Conservation (phyloP, 2,888 invertebrate species). For the Hypsopygia costalis region DNA sequence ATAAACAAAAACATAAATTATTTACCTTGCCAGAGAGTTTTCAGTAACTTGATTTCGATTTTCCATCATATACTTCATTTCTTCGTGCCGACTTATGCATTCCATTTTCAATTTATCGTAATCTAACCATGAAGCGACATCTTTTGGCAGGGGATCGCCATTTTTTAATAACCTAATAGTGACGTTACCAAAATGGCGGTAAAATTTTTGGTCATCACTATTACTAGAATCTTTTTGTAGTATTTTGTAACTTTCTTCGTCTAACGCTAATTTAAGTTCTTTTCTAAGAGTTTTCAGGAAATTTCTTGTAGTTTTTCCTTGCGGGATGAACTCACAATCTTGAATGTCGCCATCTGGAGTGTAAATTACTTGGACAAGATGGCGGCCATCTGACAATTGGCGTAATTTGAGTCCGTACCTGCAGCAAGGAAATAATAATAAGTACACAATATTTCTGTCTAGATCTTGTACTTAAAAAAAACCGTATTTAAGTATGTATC, state of each 20-base stretch:
- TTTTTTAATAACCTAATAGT: constrained; percentile 76
- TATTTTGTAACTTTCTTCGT: constrained; percentile 56
- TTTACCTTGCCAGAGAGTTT: constrained; percentile 55
- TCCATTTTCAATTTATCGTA: constrained; percentile 78
- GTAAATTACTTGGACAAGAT: constrained; percentile 86
- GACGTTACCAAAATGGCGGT: constrained; percentile 73
- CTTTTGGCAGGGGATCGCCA: constrained; percentile 65
- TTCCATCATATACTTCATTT: constrained; percentile 58
- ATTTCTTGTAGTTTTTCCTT: constrained; percentile 73
- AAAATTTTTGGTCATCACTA: constrained; percentile 50
- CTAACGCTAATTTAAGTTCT: constrained; percentile 73
- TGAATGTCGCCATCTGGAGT: constrained; percentile 78
- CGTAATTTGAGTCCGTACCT: constrained; percentile 81
- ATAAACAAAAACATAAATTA: constrained; percentile 13
- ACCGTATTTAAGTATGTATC: too few species aligned
- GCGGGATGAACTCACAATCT: constrained; percentile 85
- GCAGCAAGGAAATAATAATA: constrained; percentile 44
- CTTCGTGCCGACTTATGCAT: constrained; percentile 70
- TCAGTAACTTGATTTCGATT: constrained; percentile 51
- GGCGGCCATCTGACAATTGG: constrained; percentile 84
- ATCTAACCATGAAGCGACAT: constrained; percentile 79
- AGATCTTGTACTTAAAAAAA: too few species aligned
- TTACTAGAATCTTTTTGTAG: constrained; percentile 36
- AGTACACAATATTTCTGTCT: background rate
- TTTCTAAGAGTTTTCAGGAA: constrained; percentile 81